Base-by-base conservation (phyloP, 1,140 invertebrate species). In the Drosophila pruinosa region DNA sequence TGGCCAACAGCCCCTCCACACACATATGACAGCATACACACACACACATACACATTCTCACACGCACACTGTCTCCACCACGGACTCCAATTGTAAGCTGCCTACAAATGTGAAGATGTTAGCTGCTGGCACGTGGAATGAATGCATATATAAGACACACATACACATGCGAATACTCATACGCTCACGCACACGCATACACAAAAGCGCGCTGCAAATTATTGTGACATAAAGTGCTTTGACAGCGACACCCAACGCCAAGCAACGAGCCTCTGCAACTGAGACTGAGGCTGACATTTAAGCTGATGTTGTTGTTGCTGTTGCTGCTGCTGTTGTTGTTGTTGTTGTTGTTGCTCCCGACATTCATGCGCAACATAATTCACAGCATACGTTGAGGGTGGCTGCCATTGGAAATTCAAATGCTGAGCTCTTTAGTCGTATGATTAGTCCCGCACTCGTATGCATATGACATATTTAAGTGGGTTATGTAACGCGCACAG, bases 201-300 rank as follows among this genome's bases (percentile, higher is more conserved):
- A 39, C 41, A 41, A 47, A 70, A 62, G 59, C 53, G 63, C 64
- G 74, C 70, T 88, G 82, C 82, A 86, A 86, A 86, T 86, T 86
- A 86, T 86, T 86, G 82, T 86, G 82, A 86, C 82, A 86, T 86
- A 88, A 86, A 86, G 82, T 86, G 78, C 82, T 86, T 88, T 86
- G 82, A 88, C 82, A 88, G 83, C 82, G 63, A 88, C 82, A 88
- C 70, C 81, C 39, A 61, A 41, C 43, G 48, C 54, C 63, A 59
- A 31, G 38, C 31, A 26, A 48, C 26, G 68, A 57, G 34, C 28
- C 12, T 6, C 67, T 48, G 52, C 41, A 45, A 21, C 62, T 38
- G 28, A 6, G 59, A 43, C 52, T 71, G 59, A 47, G 59, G 1
- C 67, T 71, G 67, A 54, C 53, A 43, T 65, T 72, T 65, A 56